These are phyloP conservation scores for Cirrhinus mrigala DNA, from an alignment of 2,797 vertebrate species.

Conservation along the genomic window DNA sequence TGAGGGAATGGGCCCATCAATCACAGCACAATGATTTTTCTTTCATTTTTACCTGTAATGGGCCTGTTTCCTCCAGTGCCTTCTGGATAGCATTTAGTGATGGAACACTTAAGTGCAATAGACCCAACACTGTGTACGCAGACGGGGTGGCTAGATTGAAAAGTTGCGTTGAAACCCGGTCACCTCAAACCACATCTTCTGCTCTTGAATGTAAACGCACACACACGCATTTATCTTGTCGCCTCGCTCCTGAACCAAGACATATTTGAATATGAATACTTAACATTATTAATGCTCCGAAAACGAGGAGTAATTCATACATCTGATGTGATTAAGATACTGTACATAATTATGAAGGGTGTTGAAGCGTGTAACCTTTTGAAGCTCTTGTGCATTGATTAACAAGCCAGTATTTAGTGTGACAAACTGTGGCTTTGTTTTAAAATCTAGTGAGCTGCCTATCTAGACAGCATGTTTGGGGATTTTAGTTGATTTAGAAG, in stretches of 20 bases:
- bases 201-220: slow-evolving; percentile 23
- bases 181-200: slow-evolving; percentile 49
- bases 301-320: slow-evolving; percentile 26
- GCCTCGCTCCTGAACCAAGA: no score
- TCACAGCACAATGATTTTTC: slow-evolving; percentile 76
- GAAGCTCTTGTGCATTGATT: slow-evolving; percentile 29
- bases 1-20: slow-evolving; percentile 78
- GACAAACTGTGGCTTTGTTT: background rate
- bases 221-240: slow-evolving; percentile 42
- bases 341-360: slow-evolving; percentile 45
- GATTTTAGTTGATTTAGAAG: background rate
- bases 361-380: slow-evolving; percentile 23
- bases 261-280: slow-evolving; percentile 44
- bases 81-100: slow-evolving; percentile 77
- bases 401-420: slow-evolving; percentile 16
- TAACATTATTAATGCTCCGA: slow-evolving; percentile 32
- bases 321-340: slow-evolving; percentile 46
- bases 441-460: background rate
- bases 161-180: slow-evolving; percentile 61
- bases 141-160: slow-evolving; percentile 65
- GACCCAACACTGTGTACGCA: slow-evolving; percentile 68
- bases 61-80: slow-evolving; percentile 75
- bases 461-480: background rate
- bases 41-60: slow-evolving; percentile 78
- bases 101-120: slow-evolving; percentile 73